Base-by-base conservation (phyloP, 2,888 invertebrate genomes). In the Ethmia dodecea region DNA sequence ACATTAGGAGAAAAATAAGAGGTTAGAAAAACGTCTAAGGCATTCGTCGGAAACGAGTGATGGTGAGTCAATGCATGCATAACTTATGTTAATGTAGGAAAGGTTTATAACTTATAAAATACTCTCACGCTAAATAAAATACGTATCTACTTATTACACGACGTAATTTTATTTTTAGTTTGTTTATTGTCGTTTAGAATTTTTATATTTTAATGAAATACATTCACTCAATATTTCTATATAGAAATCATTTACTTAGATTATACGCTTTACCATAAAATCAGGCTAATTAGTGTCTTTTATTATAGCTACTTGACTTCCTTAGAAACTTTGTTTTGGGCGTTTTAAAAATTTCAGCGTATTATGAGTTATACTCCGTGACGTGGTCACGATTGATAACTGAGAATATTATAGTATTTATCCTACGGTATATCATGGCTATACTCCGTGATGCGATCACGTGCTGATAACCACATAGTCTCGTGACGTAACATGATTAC, bases 401-500 rank as follows among this genome's bases (percentile, higher is more conserved):
- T 6, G 6, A 18, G 6, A 18, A 5, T 18, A 18, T 18, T 3
- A 18, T 18, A 18, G 6, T 18, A 5, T 18, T 6, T 6, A 18
- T 18, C 28, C n/a, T 14, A 14, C 5, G 3, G 6, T 28, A 13
- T 3, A 28, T 2, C 15, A 9, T 13, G 6, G 34, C 22, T 34
- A 34, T 28, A 27, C 34, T n/a, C 22, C 28, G 28, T 34, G 34
- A 22, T 28, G 34, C 20, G 34, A 9, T 13, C 34, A 34, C 28
- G 34, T n/a, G 28, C 14, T 14, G 34, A 34, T 34, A n/a, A 28
- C 15, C 34, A 22, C 12, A 5, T 26, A 31, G 38, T 34, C 33
- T 13, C 18, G 31, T 24, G 15, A 8, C 28, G 31, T 28, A 38
- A 38, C 34, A 25, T 22, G 34, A 20, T 33, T 38, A 31, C 28